Evolutionary conservation across 2,113 vertebrate species (phyloP), one percentile per base, ranked within the genome.

Genomic region (Sporophila hypoxantha): DNA sequence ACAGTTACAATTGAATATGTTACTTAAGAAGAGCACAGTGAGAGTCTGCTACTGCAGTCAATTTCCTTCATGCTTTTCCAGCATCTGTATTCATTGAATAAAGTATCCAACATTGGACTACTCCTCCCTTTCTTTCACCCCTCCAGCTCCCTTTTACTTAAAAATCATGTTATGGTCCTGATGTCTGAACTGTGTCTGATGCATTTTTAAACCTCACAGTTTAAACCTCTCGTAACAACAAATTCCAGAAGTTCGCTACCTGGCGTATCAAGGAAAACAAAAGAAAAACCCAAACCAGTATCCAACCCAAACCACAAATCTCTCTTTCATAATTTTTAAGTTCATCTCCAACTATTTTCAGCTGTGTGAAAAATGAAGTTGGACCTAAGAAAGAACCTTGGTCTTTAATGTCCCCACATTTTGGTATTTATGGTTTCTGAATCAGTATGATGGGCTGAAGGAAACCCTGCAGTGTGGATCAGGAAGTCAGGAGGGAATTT

Each of bases 101-200:
- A 73, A 17, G 5, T 34, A 30, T n/a, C 27, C 15, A 71, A 20
- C 0, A 1, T 2, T 29, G 19, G 60, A 64, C 8, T 82, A 22
- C 10, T 39, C 21, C 13, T 65, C 7, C 10, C 8, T 29, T 44
- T 60, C 8, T 29, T 44, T 60, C 17, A 47, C 6, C 6, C 14
- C 9, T 59, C 32, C 37, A 44, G 7, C 22, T 25, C 6, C 4
- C 17, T 16, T 53, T 37, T 23, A 73, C 8, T 22, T 41, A 59
- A 66, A 74, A 57, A 59, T 42, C 5, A 12, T 5, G 46, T 87
- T 60, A 15, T 42, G 16, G 4, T 46, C 30, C 47, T 36, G 7
- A 60, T 81, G 7, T 41, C 25, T 36, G 52, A 82, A 67, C 12
- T 42, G 52, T 57, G 4, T 47, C 36, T 34, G 21, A 53, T 47